Conservation (phyloP, 2,888 invertebrate species). For the Pachycephus smyrnensis region DNA sequence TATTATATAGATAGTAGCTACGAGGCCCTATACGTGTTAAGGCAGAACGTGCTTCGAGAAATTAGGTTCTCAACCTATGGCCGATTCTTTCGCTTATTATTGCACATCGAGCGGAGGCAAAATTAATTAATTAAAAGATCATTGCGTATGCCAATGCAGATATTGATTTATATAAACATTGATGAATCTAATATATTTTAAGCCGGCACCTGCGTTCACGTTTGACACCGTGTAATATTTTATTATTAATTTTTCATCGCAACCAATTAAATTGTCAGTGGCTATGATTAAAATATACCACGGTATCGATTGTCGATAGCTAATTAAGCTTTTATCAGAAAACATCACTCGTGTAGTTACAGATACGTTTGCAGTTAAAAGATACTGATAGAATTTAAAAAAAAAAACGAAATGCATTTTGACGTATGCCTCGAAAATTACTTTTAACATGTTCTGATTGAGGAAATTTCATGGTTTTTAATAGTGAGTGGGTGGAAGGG, state of each 20-base stretch:
- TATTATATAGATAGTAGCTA: conserved; percentile 59
- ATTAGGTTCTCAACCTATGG: conserved; percentile 42
- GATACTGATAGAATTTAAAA: not conserved
- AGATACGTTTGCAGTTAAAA: not conserved
- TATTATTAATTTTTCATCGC: not conserved
- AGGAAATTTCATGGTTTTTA: not conserved
- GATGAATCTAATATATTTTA: not conserved
- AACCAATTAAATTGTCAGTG: not conserved
- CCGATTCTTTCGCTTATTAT: not conserved
- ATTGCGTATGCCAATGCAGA: too few relatives aligned
- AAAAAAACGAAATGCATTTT: not conserved
- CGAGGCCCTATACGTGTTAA: conserved; percentile 34
- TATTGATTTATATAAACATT: not conserved
- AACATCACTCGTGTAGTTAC: not conserved
- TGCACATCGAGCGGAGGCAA: not conserved
- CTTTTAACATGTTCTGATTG: not conserved
- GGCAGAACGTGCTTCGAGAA: conserved; percentile 39
- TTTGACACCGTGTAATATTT: not conserved
- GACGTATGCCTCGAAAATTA: not conserved
- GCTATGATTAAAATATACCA: too few relatives aligned
- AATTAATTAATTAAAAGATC: not conserved
- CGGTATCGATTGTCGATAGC: too few relatives aligned
- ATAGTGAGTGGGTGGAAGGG: not conserved
- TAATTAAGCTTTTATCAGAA: too few relatives aligned
- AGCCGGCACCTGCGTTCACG: not conserved